Base-by-base conservation (phyloP, 2,888 invertebrate species). In the Nomada hirtipes region DNA sequence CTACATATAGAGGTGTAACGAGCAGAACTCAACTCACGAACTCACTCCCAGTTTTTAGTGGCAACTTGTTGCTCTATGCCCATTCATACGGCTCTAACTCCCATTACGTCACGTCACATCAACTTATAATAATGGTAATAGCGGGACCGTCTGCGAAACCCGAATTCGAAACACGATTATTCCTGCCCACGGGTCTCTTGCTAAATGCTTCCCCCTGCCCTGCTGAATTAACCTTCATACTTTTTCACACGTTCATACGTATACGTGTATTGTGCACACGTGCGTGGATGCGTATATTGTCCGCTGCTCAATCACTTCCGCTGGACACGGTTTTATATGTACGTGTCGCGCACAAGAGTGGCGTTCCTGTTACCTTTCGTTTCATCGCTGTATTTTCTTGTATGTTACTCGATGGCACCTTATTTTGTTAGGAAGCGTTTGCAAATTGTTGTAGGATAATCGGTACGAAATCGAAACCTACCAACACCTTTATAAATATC, bases 41-140 rank as follows among this genome's bases (percentile, higher is more conserved):
- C 93, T 93, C 93, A 93, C 93, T 93, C 93, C 92, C 93, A 93
- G 93, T 93, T 94, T 94, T 94, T 94, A 94, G 93, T 93, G 93
- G 94, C 93, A 93, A 94, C 94, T 94, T 94, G 94, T 94, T 94
- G 93, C 93, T 92, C 92, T 92, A 92, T 93, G 92, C 93, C 93
- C 94, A 94, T 94, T 94, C 94, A 94, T 93, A 94, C 93, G 91
- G 92, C 93, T 93, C 93, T 92, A 93, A 93, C 93, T 93, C 91
- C 93, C 92, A 93, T 94, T 94, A 94, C 93, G 93, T 93, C 93
- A 93, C 93, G 93, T 94, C 93, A 93, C 93, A 93, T 94, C 93
- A 93, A 93, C 92, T 93, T 93, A 93, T 93, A 93, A 93, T 92
- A 93, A 93, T 93, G 93, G 92, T 93, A 93, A 93, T 92, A 90